Conservation (phyloP, 2,113 vertebrate species). For the Hippocampus barbouri region DNA sequence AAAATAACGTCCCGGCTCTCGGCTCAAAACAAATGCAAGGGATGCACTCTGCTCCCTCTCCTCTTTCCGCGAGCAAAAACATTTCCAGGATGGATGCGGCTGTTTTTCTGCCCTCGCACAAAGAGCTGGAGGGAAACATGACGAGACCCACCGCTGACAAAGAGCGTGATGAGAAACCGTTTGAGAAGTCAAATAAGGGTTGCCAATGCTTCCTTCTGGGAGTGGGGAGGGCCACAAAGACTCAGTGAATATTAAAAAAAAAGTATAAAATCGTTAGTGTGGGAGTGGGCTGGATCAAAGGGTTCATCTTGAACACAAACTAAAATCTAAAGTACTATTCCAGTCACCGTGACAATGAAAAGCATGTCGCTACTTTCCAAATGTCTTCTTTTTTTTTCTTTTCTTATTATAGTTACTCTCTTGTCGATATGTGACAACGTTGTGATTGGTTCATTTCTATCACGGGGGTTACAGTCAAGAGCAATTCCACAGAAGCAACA, state of each 20-base stretch:
- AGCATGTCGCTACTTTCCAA: no score
- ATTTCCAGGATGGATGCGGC: conserved; percentile 33
- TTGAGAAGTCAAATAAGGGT: neutral
- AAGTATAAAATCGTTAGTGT: no score
- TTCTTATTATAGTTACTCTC: no score
- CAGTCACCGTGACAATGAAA: no score
- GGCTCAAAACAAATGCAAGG: conserved; percentile 25
- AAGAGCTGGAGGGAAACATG: conserved; percentile 9
- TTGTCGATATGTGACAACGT: no score
- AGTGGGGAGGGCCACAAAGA: neutral
- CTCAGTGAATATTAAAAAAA: neutral
- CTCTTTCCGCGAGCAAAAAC: conserved; percentile 25
- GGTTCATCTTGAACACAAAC: no score
- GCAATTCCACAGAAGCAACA: no score
- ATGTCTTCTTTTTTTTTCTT: no score
- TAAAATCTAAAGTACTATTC: no score
- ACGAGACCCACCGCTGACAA: conserved; percentile 39
- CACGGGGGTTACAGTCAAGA: no score
- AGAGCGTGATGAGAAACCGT: conserved; percentile 39
- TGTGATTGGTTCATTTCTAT: no score
- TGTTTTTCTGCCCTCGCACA: conserved; percentile 24
- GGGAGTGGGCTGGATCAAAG: no score
- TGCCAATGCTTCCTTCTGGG: neutral
- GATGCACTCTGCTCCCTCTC: conserved; percentile 43
- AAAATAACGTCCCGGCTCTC: conserved; percentile 56